These are phyloP conservation scores for Manis pentadactyla DNA, from an alignment of 2,797 vertebrate genomes.

Conservation along the genomic window DNA sequence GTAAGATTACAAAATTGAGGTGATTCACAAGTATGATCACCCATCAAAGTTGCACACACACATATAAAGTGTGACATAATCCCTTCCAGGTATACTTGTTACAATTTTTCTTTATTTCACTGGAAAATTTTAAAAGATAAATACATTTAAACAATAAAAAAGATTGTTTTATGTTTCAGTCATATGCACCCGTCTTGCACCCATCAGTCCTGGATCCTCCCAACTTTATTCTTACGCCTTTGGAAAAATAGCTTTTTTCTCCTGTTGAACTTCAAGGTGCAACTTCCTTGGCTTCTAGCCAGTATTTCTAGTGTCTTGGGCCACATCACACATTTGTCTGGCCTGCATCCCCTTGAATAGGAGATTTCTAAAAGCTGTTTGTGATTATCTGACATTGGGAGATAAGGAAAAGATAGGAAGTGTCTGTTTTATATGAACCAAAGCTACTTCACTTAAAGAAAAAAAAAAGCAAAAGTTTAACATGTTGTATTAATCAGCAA, in stretches of 20 bases:
- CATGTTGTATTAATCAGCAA: slow-evolving; percentile 64
- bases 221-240: neutral
- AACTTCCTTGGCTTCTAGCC: neutral
- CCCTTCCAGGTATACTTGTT: neutral
- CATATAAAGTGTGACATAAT: neutral
- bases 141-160: neutral
- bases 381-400: slow-evolving; percentile 60
- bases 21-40: neutral
- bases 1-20: neutral
- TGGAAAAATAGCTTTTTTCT: neutral
- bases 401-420: slow-evolving; percentile 61
- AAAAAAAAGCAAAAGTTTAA: neutral
- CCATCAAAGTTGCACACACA: neutral
- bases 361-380: slow-evolving; percentile 52
- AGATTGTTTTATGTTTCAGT: neutral
- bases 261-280: neutral
- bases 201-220: neutral
- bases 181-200: neutral
- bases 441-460: slow-evolving; percentile 54
- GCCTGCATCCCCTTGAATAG: neutral
- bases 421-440: slow-evolving; percentile 70
- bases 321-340: slow-evolving; percentile 41
- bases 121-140: neutral
- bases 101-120: neutral
- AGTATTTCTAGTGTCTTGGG: neutral